Percentiles rank a stretch among this genome's conserved stretches.
These are phyloP conservation scores for Argyresthia goedartella DNA, from an alignment of 2,888 invertebrate genomes.

Conservation along the genomic window DNA sequence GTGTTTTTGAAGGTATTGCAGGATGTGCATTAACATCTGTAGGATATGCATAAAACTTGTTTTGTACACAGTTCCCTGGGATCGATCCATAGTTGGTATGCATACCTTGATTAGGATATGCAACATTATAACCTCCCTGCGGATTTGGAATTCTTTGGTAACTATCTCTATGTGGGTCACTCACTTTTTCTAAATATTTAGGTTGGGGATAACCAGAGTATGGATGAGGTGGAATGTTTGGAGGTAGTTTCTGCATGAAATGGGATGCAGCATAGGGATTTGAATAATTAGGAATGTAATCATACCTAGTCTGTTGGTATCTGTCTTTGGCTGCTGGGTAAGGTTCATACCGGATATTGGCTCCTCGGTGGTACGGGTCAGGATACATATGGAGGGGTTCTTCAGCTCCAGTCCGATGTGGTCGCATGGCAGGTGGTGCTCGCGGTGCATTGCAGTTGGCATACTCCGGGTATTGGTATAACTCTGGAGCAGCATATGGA, in stretches of 20 bases:
- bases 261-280: slow-evolving; percentile 25
- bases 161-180: slow-evolving; percentile 42
- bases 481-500: slow-evolving; percentile 42
- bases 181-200: slow-evolving; percentile 47
- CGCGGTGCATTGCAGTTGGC: slow-evolving; percentile 43
- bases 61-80: slow-evolving; percentile 40
- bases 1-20: slow-evolving; percentile 36
- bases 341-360: slow-evolving; percentile 51
- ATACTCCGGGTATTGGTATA: slow-evolving; percentile 52
- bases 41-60: slow-evolving; percentile 42
- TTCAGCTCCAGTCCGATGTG: slow-evolving; percentile 39
- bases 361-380: slow-evolving; percentile 46
- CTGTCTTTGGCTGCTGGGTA: slow-evolving; percentile 53
- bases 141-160: slow-evolving; percentile 43
- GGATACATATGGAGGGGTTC: slow-evolving; percentile 40
- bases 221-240: slow-evolving; percentile 30
- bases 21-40: slow-evolving; percentile 34
- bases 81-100: slow-evolving; percentile 44
- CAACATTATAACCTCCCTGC: slow-evolving; percentile 36
- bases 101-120: slow-evolving; percentile 43
- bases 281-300: slow-evolving; percentile 51
- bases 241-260: slow-evolving; percentile 33
- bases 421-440: slow-evolving; percentile 33
- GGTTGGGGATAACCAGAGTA: slow-evolving; percentile 43
- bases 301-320: slow-evolving; percentile 56